Evolutionary conservation across 1,140 invertebrate species (phyloP), one percentile per base, ranked within the genome.

Genomic region (Macrotrachela quadricornifera): DNA sequence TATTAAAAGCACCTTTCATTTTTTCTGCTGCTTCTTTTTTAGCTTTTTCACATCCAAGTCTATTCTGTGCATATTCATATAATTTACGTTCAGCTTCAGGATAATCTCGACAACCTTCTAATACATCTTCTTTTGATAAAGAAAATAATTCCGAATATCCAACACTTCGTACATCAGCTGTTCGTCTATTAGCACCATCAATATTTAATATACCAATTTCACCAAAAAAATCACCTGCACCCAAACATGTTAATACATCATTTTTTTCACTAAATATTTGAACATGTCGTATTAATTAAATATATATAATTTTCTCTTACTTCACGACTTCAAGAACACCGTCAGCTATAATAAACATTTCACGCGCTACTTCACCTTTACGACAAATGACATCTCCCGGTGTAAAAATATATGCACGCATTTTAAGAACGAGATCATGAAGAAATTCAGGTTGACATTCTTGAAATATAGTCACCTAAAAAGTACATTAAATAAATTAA

Each of bases 341-440:
- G 67, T 92, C 87, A 10, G 87, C 87, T 61, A 94, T 92, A 60
- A 95, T 94, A 63, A 94, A 95, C 87, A 95, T 94, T 71, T 95
- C 88, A 59, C 87, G 71, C 0, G 87, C 88, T 13, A 90, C 84
- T 74, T 90, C 80, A 59, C 85, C 87, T 69, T 90, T 86, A 2
- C 87, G 76, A 64, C 87, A 94, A 61, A 94, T 91, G 39, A 88
- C 80, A 68, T 94, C 88, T 18, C 87, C 88, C 0, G 87, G 88
- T 13, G 87, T 92, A 65, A 92, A 94, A 66, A 94, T 94, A 64
- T 87, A 91, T 3, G 86, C 85, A 68, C 85, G 86, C 88, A 95
- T 95, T 71, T 95, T 95, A 41, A 95, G 74, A 17, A 95, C 87
- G 42, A 95, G 74, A 67, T 92, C 88, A 65, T 92, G 85, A 4